A percentile compares a stretch with the other conserved stretches of the same genome.
Evolutionary conservation across 2,888 invertebrate genomes (phyloP).

Genomic region (Drosophila prostipennis): DNA sequence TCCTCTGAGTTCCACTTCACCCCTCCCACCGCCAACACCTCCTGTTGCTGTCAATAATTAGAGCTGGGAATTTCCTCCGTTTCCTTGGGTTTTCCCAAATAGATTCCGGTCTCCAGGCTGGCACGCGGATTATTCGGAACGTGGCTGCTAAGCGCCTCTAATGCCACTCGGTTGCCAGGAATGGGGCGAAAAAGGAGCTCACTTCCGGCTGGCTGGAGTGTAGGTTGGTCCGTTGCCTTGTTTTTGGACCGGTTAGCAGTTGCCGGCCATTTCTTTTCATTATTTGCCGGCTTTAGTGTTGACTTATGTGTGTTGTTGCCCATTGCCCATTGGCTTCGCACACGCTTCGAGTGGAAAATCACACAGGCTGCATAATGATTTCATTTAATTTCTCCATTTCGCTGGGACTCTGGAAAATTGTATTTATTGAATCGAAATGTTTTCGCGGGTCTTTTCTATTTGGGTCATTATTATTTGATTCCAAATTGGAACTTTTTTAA

Average conservation of each 20-base stretch:
- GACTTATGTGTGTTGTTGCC: slow-evolving; percentile 54
- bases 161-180: slow-evolving; percentile 37
- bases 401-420: background rate
- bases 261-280: slow-evolving; percentile 50
- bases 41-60: slow-evolving; percentile 72
- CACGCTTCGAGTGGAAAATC: slow-evolving; percentile 24
- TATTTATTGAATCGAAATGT: background rate
- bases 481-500: background rate
- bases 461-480: background rate
- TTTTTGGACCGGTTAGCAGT: slow-evolving; percentile 37
- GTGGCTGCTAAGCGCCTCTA: slow-evolving; percentile 59
- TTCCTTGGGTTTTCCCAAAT: slow-evolving; percentile 41
- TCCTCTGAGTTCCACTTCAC: slow-evolving; percentile 34
- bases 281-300: slow-evolving; percentile 57
- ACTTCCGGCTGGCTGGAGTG: slow-evolving; percentile 53
- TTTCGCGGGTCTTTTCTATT: background rate
- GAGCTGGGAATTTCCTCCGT: slow-evolving; percentile 64
- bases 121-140: slow-evolving; percentile 57
- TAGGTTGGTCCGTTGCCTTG: slow-evolving; percentile 33
- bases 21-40: slow-evolving; percentile 14
- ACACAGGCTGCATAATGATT: slow-evolving; percentile 21
- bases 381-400: slow-evolving; percentile 4
- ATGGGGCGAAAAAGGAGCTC: slow-evolving; percentile 5
- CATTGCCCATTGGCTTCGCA: slow-evolving; percentile 55
- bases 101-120: slow-evolving; percentile 26